A percentile compares a stretch with the other conserved stretches of the same genome.
Evolutionary conservation across 2,797 vertebrate genomes (phyloP).

Genomic region (Gymnothorax javanicus): DNA sequence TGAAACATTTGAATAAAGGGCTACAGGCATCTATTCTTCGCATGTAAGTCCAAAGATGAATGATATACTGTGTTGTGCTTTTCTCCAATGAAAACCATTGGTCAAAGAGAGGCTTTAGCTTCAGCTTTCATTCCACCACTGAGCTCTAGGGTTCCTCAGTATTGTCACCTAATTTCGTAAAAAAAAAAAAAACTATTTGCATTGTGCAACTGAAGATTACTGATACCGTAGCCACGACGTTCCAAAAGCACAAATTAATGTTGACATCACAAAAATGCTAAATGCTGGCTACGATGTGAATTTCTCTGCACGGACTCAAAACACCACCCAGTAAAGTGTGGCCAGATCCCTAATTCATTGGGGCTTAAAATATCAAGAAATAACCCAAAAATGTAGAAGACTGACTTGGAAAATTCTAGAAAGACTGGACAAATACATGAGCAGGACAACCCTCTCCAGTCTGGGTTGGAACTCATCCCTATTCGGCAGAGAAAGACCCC

Average conservation of each 20-base stretch:
- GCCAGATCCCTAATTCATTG: not conserved
- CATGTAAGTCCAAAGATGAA: not conserved
- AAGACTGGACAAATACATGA: not conserved
- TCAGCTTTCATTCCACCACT: not conserved
- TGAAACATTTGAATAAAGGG: not conserved
- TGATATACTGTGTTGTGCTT: not conserved
- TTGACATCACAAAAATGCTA: not conserved
- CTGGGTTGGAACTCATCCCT: not conserved
- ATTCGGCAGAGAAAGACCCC: not conserved
- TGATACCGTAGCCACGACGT: not conserved
- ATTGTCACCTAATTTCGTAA: not conserved
- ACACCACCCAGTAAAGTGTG: not conserved
- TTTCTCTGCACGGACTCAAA: not conserved
- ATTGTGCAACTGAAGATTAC: not conserved
- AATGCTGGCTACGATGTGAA: not conserved
- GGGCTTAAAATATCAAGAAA: not conserved
- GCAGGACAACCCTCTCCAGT: not conserved
- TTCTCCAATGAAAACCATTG: not conserved
- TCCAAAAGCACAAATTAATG: not conserved
- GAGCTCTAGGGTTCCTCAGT: not conserved
- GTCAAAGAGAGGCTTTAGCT: not conserved
- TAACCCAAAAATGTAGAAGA: not conserved
- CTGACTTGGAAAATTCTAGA: not conserved
- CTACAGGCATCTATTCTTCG: not conserved
- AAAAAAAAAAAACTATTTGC: not conserved